These are phyloP conservation scores for Xiphophorus couchianus DNA, from an alignment of 2,113 vertebrate genomes.

Conservation along the genomic window DNA sequence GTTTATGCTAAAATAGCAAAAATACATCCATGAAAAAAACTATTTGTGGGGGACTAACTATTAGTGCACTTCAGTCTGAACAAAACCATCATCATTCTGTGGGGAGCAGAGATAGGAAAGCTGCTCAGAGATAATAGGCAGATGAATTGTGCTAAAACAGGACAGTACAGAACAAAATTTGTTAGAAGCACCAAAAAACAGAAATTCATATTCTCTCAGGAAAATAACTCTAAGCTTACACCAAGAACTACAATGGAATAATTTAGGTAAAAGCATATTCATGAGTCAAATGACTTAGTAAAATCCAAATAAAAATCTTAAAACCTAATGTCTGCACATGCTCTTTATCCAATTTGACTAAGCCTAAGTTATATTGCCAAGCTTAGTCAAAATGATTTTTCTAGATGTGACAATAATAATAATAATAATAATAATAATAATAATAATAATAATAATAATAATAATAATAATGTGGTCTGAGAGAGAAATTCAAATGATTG, in stretches of 20 bases:
- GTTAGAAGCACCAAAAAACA: not conserved
- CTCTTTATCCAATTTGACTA: not conserved
- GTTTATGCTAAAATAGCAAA: not conserved
- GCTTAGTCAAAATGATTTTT: too few species aligned
- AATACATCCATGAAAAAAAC: not conserved
- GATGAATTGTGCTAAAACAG: not conserved
- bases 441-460: too few species aligned
- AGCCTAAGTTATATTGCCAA: not conserved
- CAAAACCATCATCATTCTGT: not conserved
- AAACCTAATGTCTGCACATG: not conserved
- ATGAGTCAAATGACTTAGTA: not conserved
- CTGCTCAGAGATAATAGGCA: not conserved
- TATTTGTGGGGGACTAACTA: not conserved
- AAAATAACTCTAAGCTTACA: not conserved
- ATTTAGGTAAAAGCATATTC: not conserved
- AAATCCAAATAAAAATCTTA: not conserved
- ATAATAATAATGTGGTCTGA: too few species aligned
- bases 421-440: too few species aligned
- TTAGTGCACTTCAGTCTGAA: not conserved
- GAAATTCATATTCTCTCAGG: not conserved
- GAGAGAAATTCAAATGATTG: too few species aligned
- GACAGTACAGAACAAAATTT: not conserved
- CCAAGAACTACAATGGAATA: not conserved
- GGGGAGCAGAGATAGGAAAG: not conserved
- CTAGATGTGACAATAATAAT: too few species aligned